Evolutionary conservation across 37 sponge, comb jelly and placozoan species (phyloP).

Genomic region (Corticium candelabrum): DNA sequence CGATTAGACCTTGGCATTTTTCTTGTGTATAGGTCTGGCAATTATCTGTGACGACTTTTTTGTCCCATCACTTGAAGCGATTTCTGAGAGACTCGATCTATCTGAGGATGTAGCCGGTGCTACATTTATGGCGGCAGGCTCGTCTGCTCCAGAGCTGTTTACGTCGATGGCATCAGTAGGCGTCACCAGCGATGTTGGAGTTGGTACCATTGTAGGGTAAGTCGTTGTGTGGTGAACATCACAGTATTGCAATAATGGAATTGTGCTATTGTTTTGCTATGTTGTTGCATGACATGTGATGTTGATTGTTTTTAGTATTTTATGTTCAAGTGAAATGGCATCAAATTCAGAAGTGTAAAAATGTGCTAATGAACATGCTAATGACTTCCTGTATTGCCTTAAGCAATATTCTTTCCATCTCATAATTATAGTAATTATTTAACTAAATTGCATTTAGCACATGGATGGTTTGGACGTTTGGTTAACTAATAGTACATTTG

Average conservation of each 20-base stretch:
- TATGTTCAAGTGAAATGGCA: no score
- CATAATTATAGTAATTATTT: no score
- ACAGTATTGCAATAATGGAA: no score
- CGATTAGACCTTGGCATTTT: no score
- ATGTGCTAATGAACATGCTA: no score
- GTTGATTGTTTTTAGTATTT: background rate
- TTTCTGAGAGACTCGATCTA: conserved; percentile 67
- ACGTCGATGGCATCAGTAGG: conserved; percentile 73
- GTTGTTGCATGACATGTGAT: conserved; percentile 8
- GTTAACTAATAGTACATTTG: no score
- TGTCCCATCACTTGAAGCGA: conserved; percentile 81
- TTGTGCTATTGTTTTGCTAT: no score
- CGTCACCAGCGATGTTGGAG: conserved; percentile 62
- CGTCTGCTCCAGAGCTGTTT: conserved; percentile 79
- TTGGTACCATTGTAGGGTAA: conserved; percentile 83
- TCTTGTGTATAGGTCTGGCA: conserved; percentile 33
- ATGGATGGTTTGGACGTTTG: no score
- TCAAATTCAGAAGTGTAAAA: no score
- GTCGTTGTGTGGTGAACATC: background rate
- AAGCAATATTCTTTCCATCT: no score
- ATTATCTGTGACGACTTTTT: conserved; percentile 89
- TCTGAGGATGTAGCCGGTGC: conserved; percentile 92
- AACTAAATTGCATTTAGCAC: no score
- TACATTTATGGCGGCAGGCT: conserved; percentile 95
- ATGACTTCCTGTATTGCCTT: no score